A percentile compares a stretch with the other conserved stretches of the same genome.
Evolutionary conservation across 2,797 vertebrate species (phyloP).

Genomic region (Decapterus maruadsi): DNA sequence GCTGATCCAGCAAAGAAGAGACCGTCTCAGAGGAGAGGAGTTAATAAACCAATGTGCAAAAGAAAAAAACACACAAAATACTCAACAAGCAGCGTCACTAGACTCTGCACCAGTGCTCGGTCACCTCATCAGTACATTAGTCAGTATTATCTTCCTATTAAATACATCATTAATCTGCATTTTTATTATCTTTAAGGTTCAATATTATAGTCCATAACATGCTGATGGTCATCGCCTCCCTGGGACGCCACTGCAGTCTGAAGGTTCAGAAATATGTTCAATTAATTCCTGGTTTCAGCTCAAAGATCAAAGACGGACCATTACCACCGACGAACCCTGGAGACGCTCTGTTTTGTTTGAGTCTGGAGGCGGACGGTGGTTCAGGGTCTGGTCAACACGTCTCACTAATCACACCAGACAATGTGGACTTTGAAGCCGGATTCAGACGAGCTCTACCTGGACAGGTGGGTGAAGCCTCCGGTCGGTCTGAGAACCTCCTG

Average conservation of each 20-base stretch:
- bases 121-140: no score
- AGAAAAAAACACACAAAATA: no score
- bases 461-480: not conserved
- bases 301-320: not conserved
- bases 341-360: not conserved
- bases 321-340: not conserved
- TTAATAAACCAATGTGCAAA: conserved; percentile 35
- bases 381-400: not conserved
- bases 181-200: no score
- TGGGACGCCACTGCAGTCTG: no score
- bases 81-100: no score
- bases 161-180: no score
- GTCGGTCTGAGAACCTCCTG: not conserved
- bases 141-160: no score
- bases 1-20: conserved; percentile 42
- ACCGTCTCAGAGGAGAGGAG: conserved; percentile 33
- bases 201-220: no score
- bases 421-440: not conserved
- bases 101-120: no score
- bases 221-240: no score
- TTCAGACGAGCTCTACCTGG: not conserved
- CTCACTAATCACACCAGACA: not conserved
- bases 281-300: not conserved
- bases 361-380: not conserved
- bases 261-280: not conserved